These are phyloP conservation scores for Nephotettix cincticeps DNA, from an alignment of 1,140 invertebrate genomes.

Conservation along the genomic window DNA sequence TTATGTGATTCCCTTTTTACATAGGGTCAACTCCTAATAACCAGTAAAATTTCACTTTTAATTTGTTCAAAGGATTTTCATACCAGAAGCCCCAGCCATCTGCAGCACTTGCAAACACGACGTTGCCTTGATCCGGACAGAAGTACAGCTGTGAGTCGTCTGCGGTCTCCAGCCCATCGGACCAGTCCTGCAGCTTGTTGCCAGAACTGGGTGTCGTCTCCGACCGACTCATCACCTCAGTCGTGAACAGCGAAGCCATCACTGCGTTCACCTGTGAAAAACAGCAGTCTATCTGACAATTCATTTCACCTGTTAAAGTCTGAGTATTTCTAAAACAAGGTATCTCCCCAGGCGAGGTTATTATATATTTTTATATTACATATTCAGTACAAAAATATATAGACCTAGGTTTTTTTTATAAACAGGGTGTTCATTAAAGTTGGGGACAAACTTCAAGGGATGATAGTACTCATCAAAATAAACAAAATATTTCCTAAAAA, in stretches of 20 bases:
- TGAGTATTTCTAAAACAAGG: background rate
- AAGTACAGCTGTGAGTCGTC: conserved; percentile 92
- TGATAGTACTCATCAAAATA: no score
- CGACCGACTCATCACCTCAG: conserved; percentile 63
- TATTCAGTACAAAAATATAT: no score
- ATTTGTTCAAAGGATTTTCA: no score
- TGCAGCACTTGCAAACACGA: conserved; percentile 92
- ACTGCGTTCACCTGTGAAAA: conserved; percentile 77
- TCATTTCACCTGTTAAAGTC: background rate
- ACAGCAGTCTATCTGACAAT: background rate
- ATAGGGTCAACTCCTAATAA: no score
- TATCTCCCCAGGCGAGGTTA: no score
- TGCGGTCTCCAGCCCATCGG: conserved; percentile 76
- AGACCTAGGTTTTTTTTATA: no score
- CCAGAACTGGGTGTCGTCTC: conserved; percentile 40
- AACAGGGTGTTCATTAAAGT: no score
- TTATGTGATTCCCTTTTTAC: no score
- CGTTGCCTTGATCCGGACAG: conserved; percentile 90
- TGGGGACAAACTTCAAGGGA: no score
- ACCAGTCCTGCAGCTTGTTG: conserved; percentile 60
- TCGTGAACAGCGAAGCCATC: conserved; percentile 86
- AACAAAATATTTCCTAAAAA: no score
- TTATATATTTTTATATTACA: no score
- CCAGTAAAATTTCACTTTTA: no score
- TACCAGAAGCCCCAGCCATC: conserved; percentile 96